A percentile compares a stretch with the other conserved stretches of the same genome.
Conservation (phyloP, 2,797 vertebrate species). For the Enteromius afrohamiltoni region DNA sequence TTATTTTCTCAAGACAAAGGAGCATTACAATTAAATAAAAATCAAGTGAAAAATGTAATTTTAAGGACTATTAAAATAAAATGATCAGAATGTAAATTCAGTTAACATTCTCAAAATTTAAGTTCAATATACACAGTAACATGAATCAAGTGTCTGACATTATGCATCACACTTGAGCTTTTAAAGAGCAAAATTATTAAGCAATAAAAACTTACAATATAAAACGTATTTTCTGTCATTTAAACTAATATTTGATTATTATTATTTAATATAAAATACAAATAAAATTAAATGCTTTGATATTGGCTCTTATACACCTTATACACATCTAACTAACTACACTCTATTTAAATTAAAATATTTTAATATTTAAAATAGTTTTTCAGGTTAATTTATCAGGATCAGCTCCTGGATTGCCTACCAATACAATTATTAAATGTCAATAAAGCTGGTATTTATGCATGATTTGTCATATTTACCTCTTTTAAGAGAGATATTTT, state of each 20-base stretch:
- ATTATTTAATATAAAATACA: conserved; percentile 4
- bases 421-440: neutral
- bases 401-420: neutral
- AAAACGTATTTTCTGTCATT: no score
- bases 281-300: neutral
- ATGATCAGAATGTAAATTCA: neutral
- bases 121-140: neutral
- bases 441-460: neutral
- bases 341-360: neutral
- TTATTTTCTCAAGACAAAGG: neutral
- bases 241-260: no score
- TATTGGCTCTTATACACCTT: no score
- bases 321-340: neutral
- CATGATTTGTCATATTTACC: no score
- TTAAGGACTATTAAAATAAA: neutral
- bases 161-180: neutral
- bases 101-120: neutral
- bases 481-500: no score
- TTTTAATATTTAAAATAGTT: no score
- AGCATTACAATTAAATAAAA: neutral
- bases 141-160: conserved; percentile 2
- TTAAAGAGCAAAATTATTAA: no score
- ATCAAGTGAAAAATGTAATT: neutral
- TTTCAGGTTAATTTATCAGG: neutral
- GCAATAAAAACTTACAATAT: no score